Evolutionary conservation across 2,888 invertebrate species (phyloP).

Genomic region (Blastobasis lacticolella): DNA sequence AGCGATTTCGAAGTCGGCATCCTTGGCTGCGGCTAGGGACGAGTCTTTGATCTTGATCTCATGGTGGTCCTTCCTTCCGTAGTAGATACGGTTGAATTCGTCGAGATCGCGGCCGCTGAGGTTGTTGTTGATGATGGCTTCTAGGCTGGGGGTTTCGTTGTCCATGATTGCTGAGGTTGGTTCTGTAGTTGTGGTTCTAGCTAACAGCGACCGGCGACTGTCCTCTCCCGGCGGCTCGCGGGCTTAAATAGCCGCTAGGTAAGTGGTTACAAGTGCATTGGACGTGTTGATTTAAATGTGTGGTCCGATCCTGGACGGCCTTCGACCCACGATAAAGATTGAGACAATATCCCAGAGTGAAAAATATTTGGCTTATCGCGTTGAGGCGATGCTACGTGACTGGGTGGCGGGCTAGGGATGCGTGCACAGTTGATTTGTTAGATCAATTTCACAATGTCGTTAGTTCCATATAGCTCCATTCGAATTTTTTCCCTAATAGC

Average conservation of each 20-base stretch:
- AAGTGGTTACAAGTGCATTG: conserved; percentile 30
- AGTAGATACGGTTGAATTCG: conserved; percentile 64
- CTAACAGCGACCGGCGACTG: conserved; percentile 26
- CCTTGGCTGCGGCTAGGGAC: conserved; percentile 70
- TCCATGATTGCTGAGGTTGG: conserved; percentile 39
- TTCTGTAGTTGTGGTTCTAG: conserved; percentile 6
- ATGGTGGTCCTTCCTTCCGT: conserved; percentile 50
- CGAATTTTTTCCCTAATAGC: too few species aligned
- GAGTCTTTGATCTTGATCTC: conserved; percentile 57
- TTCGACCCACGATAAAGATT: conserved; percentile 52
- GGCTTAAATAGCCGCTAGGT: conserved; percentile 43
- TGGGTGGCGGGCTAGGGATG: background rate
- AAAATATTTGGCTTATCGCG: conserved; percentile 51
- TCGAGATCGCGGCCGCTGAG: conserved; percentile 56
- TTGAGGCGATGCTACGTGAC: conserved; percentile 24
- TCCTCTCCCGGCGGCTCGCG: conserved; percentile 20
- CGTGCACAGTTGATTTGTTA: conserved; percentile 12
- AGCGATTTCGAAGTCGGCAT: conserved; percentile 70
- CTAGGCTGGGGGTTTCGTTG: conserved; percentile 59
- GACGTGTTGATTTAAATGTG: conserved; percentile 34
- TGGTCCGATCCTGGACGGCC: conserved; percentile 45
- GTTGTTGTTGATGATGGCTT: conserved; percentile 56
- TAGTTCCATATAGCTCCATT: too few species aligned
- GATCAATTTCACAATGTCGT: too few species aligned
- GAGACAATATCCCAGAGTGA: conserved; percentile 32